Percentiles rank a stretch among this genome's conserved stretches.
Conservation (phyloP, 2,113 vertebrate species). For the Lepisosteus osseus region DNA sequence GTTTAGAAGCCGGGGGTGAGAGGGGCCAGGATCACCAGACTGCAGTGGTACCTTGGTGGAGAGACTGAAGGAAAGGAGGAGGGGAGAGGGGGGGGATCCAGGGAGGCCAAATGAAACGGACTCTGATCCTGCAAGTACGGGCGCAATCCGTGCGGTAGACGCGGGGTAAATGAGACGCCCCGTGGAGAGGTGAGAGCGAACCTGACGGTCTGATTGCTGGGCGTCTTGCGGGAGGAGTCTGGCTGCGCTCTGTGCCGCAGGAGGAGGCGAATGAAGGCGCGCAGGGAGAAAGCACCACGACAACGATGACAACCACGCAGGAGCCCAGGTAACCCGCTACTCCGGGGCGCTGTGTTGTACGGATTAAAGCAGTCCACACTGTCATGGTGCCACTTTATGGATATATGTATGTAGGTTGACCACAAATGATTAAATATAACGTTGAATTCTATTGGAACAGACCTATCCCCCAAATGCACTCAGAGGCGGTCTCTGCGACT, state of each 20-base stretch:
- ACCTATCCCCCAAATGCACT: too few relatives aligned
- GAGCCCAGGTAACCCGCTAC: constrained; percentile 50
- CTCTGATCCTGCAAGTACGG: constrained; percentile 24
- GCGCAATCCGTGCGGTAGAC: constrained; percentile 15
- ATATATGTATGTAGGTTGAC: too few relatives aligned
- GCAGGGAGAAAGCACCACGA: constrained; percentile 24
- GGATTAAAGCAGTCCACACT: too few relatives aligned
- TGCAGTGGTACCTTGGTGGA: constrained; percentile 21
- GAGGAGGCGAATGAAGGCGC: constrained; percentile 54
- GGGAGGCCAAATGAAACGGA: constrained; percentile 22
- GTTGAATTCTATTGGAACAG: too few relatives aligned
- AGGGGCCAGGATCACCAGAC: constrained; percentile 29
- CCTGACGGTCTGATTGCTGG: constrained; percentile 39
- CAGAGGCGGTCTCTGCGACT: too few relatives aligned
- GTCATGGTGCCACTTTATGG: too few relatives aligned
- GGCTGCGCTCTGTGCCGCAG: constrained; percentile 44
- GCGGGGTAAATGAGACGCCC: constrained; percentile 24
- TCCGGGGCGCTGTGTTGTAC: too few relatives aligned
- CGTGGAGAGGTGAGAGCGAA: constrained; percentile 23
- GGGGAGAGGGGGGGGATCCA: constrained; percentile 9
- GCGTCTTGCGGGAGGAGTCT: constrained; percentile 45
- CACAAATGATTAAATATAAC: too few relatives aligned
- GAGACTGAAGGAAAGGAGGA: constrained; percentile 4
- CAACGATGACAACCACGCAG: constrained; percentile 54
- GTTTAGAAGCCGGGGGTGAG: constrained; percentile 3